These are phyloP conservation scores for Macropus fuliginosus DNA, from an alignment of 2,797 vertebrate genomes.

Conservation along the genomic window DNA sequence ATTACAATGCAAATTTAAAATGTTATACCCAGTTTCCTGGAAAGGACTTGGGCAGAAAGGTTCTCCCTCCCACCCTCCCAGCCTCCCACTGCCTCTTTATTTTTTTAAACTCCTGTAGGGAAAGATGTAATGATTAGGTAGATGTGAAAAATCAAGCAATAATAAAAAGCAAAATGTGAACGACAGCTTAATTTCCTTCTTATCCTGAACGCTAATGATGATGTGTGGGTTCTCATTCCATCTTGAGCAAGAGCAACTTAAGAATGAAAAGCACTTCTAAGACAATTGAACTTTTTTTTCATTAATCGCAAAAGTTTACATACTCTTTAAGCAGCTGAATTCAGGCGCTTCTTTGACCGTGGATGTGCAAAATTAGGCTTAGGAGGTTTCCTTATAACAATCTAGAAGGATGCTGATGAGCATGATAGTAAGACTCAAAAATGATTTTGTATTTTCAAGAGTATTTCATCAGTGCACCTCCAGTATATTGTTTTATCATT, in stretches of 20 bases:
- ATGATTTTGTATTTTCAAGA: not conserved
- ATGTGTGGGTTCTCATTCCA: conserved; percentile 41
- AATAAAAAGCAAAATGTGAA: conserved; percentile 73
- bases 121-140: conserved; percentile 76
- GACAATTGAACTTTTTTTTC: conserved; percentile 34
- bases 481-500: not conserved
- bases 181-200: conserved; percentile 61
- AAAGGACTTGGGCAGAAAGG: conserved; percentile 69
- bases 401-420: not conserved
- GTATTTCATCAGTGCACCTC: not conserved
- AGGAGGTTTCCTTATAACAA: conserved; percentile 18
- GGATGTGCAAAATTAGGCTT: not conserved
- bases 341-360: not conserved
- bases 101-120: conserved; percentile 59
- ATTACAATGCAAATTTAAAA: conserved; percentile 83
- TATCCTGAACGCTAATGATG: conserved; percentile 47
- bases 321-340: not conserved
- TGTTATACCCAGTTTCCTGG: conserved; percentile 73
- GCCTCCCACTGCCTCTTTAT: not conserved
- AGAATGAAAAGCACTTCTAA: conserved; percentile 58
- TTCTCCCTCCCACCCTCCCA: conserved; percentile 29
- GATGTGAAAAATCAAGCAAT: conserved; percentile 67
- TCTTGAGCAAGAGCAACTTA: conserved; percentile 56
- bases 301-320: conserved; percentile 45
- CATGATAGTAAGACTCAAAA: not conserved